Conservation (phyloP, 1,140 invertebrate species). For the Rhyacophila brunnea region DNA sequence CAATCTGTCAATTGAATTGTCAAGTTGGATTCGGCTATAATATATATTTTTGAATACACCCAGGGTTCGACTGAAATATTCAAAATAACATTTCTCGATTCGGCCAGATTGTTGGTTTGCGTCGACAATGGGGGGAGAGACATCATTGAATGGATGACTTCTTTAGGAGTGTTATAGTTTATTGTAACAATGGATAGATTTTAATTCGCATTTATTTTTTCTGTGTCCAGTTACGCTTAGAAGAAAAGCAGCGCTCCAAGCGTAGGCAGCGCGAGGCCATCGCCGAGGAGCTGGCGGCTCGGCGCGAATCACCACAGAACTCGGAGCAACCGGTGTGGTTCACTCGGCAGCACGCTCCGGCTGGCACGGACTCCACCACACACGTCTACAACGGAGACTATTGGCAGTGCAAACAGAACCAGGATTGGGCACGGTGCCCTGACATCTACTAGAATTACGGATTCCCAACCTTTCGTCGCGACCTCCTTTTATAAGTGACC, state of each 20-base stretch:
- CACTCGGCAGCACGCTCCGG: conserved; percentile 53
- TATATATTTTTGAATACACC: too few species aligned
- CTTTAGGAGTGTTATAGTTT: too few species aligned
- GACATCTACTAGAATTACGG: conserved; percentile 78
- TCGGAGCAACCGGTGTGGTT: conserved; percentile 94
- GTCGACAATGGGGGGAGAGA: too few species aligned
- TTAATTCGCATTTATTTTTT: too few species aligned
- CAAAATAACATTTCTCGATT: too few species aligned
- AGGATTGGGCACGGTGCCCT: conserved; percentile 90
- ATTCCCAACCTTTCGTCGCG: background rate
- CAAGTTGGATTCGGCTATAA: too few species aligned
- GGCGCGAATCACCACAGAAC: conserved; percentile 70
- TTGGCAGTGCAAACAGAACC: conserved; percentile 87
- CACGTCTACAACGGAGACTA: conserved; percentile 88
- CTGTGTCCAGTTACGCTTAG: conserved; percentile 70
- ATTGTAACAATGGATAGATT: too few species aligned
- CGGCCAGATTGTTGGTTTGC: too few species aligned
- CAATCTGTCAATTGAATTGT: too few species aligned
- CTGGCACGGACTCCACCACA: conserved; percentile 70
- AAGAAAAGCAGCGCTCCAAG: conserved; percentile 89
- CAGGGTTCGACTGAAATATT: too few species aligned
- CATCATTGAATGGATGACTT: too few species aligned
- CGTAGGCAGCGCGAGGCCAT: conserved; percentile 74
- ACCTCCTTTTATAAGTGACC: background rate
- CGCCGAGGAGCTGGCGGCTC: conserved; percentile 71